Evolutionary conservation across 92 coral and sea anemone species (phyloP).

Genomic region (Palythoa grandiflora): DNA sequence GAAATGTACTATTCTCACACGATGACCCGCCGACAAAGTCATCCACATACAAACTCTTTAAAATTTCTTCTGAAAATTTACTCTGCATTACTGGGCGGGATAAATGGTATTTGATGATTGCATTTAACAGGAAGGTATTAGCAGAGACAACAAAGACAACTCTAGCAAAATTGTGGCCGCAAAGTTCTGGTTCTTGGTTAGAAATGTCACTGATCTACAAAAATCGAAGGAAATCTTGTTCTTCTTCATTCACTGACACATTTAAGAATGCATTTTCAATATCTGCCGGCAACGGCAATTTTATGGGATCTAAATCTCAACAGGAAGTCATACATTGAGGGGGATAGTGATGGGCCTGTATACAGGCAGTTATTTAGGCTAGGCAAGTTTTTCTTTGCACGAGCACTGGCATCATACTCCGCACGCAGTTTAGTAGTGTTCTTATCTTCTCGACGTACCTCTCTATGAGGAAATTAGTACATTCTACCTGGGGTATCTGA

Average conservation of each 20-base stretch:
- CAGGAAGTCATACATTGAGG: slow-evolving; percentile 8
- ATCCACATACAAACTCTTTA: slow-evolving; percentile 49
- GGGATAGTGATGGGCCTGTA: not conserved
- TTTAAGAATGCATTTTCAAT: slow-evolving; percentile 21
- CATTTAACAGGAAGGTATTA: slow-evolving; percentile 50
- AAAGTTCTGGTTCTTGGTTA: slow-evolving; percentile 10
- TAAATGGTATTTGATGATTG: slow-evolving; percentile 39
- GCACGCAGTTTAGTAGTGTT: slow-evolving; percentile 8
- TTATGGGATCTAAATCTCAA: slow-evolving; percentile 8
- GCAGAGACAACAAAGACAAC: slow-evolving; percentile 13
- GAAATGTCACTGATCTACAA: slow-evolving; percentile 1
- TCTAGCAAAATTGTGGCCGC: not conserved
- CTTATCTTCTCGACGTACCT: too few relatives aligned
- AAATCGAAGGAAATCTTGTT: slow-evolving; percentile 3
- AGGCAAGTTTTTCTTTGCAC: not conserved
- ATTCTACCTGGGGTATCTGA: not conserved
- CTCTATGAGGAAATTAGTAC: slow-evolving; percentile 9
- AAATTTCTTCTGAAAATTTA: slow-evolving; percentile 21
- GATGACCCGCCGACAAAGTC: slow-evolving; percentile 40
- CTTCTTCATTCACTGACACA: not conserved
- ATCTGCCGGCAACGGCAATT: not conserved
- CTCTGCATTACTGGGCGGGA: slow-evolving; percentile 8
- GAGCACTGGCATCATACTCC: too few relatives aligned
- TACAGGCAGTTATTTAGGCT: slow-evolving; percentile 4
- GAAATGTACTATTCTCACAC: slow-evolving; percentile 8